A percentile compares a stretch with the other conserved stretches of the same genome.
Conservation (phyloP, 37 sponge, comb jelly and placozoan genomes). For the Diacarnus erythraeanus region DNA sequence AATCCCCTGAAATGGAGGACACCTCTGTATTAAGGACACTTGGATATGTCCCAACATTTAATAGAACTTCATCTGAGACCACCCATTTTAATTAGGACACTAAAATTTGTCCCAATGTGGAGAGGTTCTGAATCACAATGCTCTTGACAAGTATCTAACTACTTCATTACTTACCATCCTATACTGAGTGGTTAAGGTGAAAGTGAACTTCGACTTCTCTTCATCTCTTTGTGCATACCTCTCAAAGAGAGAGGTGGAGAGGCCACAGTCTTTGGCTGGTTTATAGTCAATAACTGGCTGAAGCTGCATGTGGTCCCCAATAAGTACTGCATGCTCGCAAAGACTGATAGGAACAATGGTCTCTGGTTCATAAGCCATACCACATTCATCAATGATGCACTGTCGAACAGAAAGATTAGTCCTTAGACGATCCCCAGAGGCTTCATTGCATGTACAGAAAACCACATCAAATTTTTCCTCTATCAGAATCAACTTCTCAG, state of each 20-base stretch:
- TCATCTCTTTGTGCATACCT: conserved; percentile 31
- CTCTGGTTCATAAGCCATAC: conserved; percentile 80
- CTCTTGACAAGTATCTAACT: too few relatives aligned
- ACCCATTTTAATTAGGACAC: too few relatives aligned
- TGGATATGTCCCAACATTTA: too few relatives aligned
- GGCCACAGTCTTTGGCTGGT: conserved; percentile 56
- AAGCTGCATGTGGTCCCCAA: conserved; percentile 78
- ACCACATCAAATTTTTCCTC: conserved; percentile 38
- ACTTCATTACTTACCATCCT: conserved; percentile 71
- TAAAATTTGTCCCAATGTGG: too few relatives aligned
- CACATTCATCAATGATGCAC: conserved; percentile 80
- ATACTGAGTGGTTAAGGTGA: conserved; percentile 51
- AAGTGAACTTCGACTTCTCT: not conserved
- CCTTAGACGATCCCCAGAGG: conserved; percentile 38
- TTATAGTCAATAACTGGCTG: conserved; percentile 57
- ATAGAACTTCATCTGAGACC: too few relatives aligned
- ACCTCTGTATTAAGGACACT: too few relatives aligned
- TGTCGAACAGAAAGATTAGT: conserved; percentile 25
- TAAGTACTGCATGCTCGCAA: conserved; percentile 68
- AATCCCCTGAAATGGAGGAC: too few relatives aligned
- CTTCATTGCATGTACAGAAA: conserved; percentile 77
- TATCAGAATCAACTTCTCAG: conserved; percentile 31
- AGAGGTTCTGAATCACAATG: too few relatives aligned
- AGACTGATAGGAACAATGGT: conserved; percentile 57
- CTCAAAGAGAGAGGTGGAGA: conserved; percentile 66